A percentile compares a stretch with the other conserved stretches of the same genome.
phyloP scores from a whole-genome alignment of 2,797 vertebrate genomes.

The Tapirus indicus region DNA sequence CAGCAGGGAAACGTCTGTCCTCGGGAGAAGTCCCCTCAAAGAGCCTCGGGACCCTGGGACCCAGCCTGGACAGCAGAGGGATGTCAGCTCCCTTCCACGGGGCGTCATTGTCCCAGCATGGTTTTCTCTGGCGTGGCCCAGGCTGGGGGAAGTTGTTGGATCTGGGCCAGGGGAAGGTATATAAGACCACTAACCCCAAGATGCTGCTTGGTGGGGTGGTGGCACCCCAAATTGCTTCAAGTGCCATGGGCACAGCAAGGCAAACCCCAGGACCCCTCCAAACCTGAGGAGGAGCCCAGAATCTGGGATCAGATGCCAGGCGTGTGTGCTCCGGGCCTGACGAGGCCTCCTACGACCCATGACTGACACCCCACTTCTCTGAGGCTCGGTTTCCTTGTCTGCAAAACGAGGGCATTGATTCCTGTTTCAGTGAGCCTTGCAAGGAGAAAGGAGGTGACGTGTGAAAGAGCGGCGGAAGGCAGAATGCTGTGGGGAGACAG shows the following conservation, averaged over 20 bases:
- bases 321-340: background rate
- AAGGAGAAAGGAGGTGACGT: accelerated
- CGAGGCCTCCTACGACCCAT: accelerated
- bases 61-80: background rate
- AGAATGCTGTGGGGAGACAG: background rate
- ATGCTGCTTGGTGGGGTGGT: background rate
- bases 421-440: background rate
- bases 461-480: accelerated
- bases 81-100: accelerated
- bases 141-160: background rate
- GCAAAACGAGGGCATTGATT: background rate
- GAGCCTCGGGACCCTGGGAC: accelerated
- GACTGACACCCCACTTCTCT: background rate
- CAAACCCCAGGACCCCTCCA: background rate
- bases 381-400: background rate
- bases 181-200: background rate
- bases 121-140: background rate
- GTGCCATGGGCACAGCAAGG: background rate
- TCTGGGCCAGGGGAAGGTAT: background rate
- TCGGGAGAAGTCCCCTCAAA: background rate
- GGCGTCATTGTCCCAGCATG: accelerated
- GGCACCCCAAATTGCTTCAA: background rate
- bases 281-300: background rate
- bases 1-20: background rate
- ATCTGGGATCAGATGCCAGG: background rate